Base-by-base conservation (phyloP, 2,797 vertebrate genomes). In the Glyptemys insculpta region DNA sequence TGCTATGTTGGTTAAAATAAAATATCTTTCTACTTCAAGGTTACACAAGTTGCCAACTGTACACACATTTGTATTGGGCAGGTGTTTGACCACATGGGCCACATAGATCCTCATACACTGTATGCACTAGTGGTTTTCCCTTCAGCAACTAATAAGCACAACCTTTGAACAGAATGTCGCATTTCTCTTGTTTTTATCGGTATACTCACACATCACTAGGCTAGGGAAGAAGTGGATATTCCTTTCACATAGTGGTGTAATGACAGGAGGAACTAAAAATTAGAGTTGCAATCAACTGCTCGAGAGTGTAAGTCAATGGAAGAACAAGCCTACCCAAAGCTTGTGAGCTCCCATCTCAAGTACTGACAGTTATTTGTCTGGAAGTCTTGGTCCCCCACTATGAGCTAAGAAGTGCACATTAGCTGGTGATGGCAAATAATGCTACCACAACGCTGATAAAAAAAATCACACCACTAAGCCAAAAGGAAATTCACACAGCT, bases 131-230 rank as follows among this genome's bases (percentile, higher is more conserved):
- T 83, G 82, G 68, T 90, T 95, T 97, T 86, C 34, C 37, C 80
- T 83, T 90, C 95, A 90, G 72, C 23, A 59, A 50, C 59, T 96
- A 83, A 54, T 88, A 86, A 94, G 81, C 5, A 82, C 81, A 65
- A 41, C 21, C 95, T 89, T 57, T 83, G n/a, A 93, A 59, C 47
- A 85, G 29, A 96, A 89, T 47, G 27, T 37, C 25, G 93, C 37
- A 16, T 81, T 88, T 94, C 68, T 41, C 91, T 94, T 78, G 31
- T 94, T 97, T 89, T 82, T 44, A 53, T 92, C 52, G 27, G 50
- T 87, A 90, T 8, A 88, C 25, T 12, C 87, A 93, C 76, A 92
- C 65, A 93, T 96, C 80, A 94, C 91, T 34, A 57, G 8, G 57
- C 96, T 94, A 79, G 79, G 81, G 72, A 93, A 90, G 31, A 96